Percentiles rank a stretch among this genome's conserved stretches.
phyloP scores from a whole-genome alignment of 2,797 vertebrate genomes.

The Coluber constrictor region DNA sequence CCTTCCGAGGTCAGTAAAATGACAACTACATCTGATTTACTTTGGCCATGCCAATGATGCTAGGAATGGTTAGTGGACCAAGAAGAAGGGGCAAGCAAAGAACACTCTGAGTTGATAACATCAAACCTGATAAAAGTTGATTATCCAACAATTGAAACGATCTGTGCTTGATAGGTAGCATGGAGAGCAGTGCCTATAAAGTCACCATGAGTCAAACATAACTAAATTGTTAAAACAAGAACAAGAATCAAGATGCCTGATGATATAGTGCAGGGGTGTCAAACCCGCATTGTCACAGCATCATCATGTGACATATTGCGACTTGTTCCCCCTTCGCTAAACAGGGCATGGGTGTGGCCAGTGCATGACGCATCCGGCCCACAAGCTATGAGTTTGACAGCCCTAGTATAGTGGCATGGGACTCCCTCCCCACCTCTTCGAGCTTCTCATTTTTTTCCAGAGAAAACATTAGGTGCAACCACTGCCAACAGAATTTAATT shows the following conservation, averaged over 20 bases:
- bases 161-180: background rate
- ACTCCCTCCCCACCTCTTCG: accelerated
- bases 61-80: background rate
- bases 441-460: background rate
- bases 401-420: background rate
- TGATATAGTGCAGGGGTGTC: background rate
- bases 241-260: background rate
- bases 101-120: background rate
- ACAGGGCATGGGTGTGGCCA: too few relatives aligned
- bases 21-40: background rate
- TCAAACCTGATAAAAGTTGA: background rate
- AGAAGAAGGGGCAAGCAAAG: background rate
- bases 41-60: background rate
- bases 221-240: background rate
- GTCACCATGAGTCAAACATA: background rate
- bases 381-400: too few relatives aligned
- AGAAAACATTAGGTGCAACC: background rate
- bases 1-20: too few relatives aligned
- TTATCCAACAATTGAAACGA: background rate
- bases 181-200: background rate
- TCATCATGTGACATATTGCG: too few relatives aligned
- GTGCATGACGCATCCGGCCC: too few relatives aligned
- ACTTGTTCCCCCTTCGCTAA: too few relatives aligned
- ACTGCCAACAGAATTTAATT: background rate
- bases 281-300: accelerated